These are phyloP conservation scores for Ecdyonurus torrentis DNA, from an alignment of 2,888 invertebrate genomes.

Conservation along the genomic window DNA sequence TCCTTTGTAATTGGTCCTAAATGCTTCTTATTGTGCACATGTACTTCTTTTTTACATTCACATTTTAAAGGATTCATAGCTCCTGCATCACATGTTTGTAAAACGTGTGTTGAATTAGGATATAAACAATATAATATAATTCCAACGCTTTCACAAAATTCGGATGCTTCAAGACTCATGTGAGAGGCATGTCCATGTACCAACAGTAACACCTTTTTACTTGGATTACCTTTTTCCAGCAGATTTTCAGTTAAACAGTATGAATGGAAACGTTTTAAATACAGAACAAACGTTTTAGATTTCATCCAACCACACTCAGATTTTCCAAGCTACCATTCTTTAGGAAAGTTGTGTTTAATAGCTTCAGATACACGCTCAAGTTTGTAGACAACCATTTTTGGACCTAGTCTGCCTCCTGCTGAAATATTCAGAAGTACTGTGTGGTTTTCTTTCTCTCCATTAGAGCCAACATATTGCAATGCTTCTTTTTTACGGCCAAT, in stretches of 20 bases:
- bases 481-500: background rate
- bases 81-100: background rate
- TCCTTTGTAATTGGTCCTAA: too few species aligned
- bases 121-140: background rate
- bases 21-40: background rate
- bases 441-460: background rate
- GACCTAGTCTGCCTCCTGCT: background rate
- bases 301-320: background rate
- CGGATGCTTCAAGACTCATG: background rate
- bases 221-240: background rate
- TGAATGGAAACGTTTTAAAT: background rate
- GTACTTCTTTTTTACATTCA: background rate
- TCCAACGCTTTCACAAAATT: background rate
- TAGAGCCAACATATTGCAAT: background rate
- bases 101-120: background rate
- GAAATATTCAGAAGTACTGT: background rate
- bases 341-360: background rate
- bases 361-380: background rate
- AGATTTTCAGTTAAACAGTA: background rate
- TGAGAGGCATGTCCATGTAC: background rate
- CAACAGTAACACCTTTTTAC: background rate
- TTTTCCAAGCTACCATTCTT: too few species aligned
- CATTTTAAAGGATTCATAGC: background rate
- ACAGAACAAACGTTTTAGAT: background rate
- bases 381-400: background rate